Conservation (phyloP, 2,797 vertebrate genomes). For the Gallinago stenura region DNA sequence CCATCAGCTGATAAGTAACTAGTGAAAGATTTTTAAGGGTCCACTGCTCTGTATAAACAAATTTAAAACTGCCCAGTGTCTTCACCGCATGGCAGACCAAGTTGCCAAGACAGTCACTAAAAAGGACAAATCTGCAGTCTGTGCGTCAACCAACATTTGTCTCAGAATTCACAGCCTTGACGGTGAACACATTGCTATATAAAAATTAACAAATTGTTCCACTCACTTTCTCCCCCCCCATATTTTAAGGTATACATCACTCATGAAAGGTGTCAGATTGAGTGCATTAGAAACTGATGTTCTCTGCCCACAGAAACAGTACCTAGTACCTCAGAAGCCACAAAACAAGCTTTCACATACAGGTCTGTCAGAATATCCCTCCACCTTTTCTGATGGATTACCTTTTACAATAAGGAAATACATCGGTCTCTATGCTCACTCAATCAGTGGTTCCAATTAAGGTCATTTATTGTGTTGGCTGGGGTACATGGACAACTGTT, state of each 20-base stretch:
- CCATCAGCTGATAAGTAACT: conserved; percentile 30
- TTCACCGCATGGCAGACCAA: background rate
- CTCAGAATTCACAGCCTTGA: conserved; percentile 39
- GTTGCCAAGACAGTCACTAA: background rate
- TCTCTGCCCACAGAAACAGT: background rate
- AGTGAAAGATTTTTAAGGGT: conserved; percentile 24
- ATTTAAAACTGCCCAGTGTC: conserved; percentile 19
- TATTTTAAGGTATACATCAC: conserved; percentile 30
- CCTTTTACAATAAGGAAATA: conserved; percentile 41
- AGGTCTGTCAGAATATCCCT: background rate
- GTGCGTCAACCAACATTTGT: background rate
- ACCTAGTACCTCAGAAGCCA: background rate
- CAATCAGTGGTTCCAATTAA: conserved; percentile 41
- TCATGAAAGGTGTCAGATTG: conserved; percentile 46
- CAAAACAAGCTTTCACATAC: background rate
- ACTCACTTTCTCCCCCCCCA: background rate
- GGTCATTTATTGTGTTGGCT: conserved; percentile 26
- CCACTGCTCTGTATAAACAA: background rate
- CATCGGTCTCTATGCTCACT: conserved; percentile 52
- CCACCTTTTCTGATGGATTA: background rate
- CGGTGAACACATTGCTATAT: background rate
- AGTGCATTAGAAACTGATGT: conserved; percentile 58
- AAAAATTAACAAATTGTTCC: background rate
- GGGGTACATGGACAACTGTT: conserved; percentile 39
- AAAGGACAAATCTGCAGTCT: background rate